Evolutionary conservation across 2,113 vertebrate genomes (phyloP).

Genomic region (Siphamia tubifer): DNA sequence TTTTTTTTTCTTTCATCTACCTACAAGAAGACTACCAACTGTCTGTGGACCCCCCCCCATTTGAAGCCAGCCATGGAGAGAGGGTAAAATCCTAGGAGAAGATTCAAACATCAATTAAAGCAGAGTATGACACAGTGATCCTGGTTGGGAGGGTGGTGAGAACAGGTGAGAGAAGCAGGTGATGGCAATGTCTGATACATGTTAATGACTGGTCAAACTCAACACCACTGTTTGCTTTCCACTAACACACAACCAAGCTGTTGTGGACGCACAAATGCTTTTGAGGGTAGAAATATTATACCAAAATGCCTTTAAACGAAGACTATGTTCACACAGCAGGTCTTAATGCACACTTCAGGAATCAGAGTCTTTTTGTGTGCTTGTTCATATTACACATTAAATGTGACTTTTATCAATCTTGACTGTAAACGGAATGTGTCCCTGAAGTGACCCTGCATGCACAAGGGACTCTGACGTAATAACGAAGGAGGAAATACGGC

Average conservation of each 20-base stretch:
- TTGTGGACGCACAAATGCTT: not conserved
- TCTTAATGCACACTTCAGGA: too few relatives aligned
- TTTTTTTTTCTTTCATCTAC: not conserved
- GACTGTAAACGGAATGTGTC: too few relatives aligned
- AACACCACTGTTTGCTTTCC: not conserved
- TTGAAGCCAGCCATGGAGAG: slow-evolving; percentile 60
- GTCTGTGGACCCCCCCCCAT: slow-evolving; percentile 14
- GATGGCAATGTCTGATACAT: slow-evolving; percentile 17
- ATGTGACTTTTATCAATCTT: too few relatives aligned
- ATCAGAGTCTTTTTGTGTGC: too few relatives aligned
- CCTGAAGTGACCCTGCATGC: too few relatives aligned
- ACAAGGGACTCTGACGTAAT: too few relatives aligned
- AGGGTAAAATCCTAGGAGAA: slow-evolving; percentile 75
- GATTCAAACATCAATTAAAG: slow-evolving; percentile 79
- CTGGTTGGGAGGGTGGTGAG: slow-evolving; percentile 81
- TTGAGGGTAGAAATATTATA: not conserved
- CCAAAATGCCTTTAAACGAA: not conserved
- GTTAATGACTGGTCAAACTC: slow-evolving; percentile 7
- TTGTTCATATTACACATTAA: too few relatives aligned
- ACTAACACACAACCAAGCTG: not conserved
- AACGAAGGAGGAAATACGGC: too few relatives aligned
- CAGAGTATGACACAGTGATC: slow-evolving; percentile 68
- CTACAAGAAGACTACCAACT: not conserved
- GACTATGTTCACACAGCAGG: too few relatives aligned
- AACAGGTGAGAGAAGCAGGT: slow-evolving; percentile 40